Evolutionary conservation across 2,888 invertebrate species (phyloP).

Genomic region (Anagyrus pseudococci): DNA sequence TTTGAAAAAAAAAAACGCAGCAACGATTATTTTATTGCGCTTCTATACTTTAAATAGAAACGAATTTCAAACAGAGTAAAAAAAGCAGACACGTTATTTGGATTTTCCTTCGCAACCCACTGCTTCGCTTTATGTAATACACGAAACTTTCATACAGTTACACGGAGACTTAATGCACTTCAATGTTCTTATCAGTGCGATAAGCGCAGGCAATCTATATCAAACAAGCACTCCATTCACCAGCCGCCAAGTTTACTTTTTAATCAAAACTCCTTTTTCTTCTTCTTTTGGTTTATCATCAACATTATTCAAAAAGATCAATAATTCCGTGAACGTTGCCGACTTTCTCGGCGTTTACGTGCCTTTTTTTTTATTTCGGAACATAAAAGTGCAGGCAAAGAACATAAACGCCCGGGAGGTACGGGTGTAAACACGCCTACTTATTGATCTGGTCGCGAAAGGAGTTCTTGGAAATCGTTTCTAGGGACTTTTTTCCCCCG

Average conservation of each 20-base stretch:
- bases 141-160: neutral
- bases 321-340: slow-evolving; percentile 1
- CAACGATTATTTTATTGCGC: too few species aligned
- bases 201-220: neutral
- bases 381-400: neutral
- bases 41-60: too few species aligned
- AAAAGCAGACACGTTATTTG: too few species aligned
- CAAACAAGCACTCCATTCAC: neutral
- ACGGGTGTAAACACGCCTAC: neutral
- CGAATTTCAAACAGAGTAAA: too few species aligned
- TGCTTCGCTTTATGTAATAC: too few species aligned
- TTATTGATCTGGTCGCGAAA: neutral
- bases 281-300: too few species aligned
- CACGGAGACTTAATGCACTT: neutral
- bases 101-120: too few species aligned
- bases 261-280: too few species aligned
- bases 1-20: too few species aligned
- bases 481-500: neutral
- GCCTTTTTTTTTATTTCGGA: neutral
- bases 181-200: neutral
- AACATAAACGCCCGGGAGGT: too few species aligned
- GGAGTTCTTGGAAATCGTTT: neutral
- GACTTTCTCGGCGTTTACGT: neutral
- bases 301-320: neutral
- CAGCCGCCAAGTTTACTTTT: neutral